phyloP scores from a whole-genome alignment of 1,140 invertebrate genomes.

The Babylonia areolata region DNA sequence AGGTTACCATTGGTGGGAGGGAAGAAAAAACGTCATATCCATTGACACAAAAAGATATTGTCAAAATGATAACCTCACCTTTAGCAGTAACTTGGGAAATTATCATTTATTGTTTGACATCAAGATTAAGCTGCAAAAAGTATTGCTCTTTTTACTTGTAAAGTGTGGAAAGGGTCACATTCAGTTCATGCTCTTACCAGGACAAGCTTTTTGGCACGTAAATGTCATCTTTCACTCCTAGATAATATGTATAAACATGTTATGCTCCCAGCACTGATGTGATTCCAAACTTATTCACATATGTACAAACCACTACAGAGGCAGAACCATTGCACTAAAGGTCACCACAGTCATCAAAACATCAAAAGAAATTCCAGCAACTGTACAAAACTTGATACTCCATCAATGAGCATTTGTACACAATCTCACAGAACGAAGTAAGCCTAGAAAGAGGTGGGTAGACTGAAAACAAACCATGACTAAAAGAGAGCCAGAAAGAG shows the following conservation, averaged over 20 bases:
- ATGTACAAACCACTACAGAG: background rate
- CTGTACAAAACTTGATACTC: background rate
- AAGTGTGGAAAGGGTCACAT: no score
- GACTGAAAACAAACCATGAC: background rate
- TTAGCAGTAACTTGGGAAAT: no score
- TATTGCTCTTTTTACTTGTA: no score
- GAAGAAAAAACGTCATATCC: no score
- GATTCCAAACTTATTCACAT: background rate
- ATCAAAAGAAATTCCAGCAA: background rate
- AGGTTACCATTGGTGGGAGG: no score
- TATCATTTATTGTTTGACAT: no score
- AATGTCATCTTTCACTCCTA: background rate
- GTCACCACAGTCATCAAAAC: no score
- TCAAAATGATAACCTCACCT: no score
- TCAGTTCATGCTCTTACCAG: no score
- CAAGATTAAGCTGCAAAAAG: no score
- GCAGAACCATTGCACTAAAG: background rate
- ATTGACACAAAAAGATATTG: no score
- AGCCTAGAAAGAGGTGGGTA: background rate
- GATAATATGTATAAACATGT: background rate
- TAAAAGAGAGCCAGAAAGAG: no score
- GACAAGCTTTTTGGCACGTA: background rate
- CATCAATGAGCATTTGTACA: constrained; percentile 2
- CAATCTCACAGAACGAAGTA: background rate
- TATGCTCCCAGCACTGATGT: background rate